A percentile compares a stretch with the other conserved stretches of the same genome.
Evolutionary conservation across 2,888 invertebrate species (phyloP).

Genomic region (Holacanthella duospinosa): DNA sequence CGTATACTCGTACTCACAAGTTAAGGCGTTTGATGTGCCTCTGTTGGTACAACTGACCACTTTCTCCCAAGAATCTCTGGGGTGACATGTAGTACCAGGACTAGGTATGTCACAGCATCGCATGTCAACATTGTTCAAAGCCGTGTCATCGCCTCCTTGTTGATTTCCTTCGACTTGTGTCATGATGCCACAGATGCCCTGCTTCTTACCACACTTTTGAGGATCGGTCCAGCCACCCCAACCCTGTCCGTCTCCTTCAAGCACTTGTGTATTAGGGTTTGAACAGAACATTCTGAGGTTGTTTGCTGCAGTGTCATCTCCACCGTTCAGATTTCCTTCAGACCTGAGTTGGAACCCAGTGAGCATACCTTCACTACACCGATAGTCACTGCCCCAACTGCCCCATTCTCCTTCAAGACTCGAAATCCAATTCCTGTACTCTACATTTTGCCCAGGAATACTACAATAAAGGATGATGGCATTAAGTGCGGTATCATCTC

Average conservation of each 20-base stretch:
- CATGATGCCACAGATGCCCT: conserved; percentile 26
- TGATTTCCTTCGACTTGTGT: conserved; percentile 24
- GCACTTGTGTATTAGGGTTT: neutral
- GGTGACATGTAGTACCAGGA: conserved; percentile 22
- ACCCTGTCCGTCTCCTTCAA: conserved; percentile 24
- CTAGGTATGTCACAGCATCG: conserved; percentile 28
- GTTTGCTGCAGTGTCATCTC: conserved; percentile 31
- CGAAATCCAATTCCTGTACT: conserved; percentile 1
- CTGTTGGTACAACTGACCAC: too few relatives aligned
- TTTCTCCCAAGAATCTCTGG: conserved; percentile 28
- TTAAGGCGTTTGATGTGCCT: too few relatives aligned
- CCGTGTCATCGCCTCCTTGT: conserved; percentile 24
- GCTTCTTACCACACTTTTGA: conserved; percentile 19
- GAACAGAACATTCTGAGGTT: conserved; percentile 22
- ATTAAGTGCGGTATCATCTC: neutral
- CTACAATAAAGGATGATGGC: neutral
- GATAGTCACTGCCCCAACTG: conserved; percentile 15
- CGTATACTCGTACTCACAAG: too few relatives aligned
- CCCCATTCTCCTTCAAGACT: conserved; percentile 18
- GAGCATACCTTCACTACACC: conserved; percentile 22
- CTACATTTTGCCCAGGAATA: too few relatives aligned
- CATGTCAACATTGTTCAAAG: conserved; percentile 26
- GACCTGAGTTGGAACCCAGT: conserved; percentile 32
- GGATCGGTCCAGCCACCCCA: conserved; percentile 27
- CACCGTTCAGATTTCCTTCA: conserved; percentile 18